phyloP scores from a whole-genome alignment of 2,797 vertebrate species.

The Girardinus metallicus region DNA sequence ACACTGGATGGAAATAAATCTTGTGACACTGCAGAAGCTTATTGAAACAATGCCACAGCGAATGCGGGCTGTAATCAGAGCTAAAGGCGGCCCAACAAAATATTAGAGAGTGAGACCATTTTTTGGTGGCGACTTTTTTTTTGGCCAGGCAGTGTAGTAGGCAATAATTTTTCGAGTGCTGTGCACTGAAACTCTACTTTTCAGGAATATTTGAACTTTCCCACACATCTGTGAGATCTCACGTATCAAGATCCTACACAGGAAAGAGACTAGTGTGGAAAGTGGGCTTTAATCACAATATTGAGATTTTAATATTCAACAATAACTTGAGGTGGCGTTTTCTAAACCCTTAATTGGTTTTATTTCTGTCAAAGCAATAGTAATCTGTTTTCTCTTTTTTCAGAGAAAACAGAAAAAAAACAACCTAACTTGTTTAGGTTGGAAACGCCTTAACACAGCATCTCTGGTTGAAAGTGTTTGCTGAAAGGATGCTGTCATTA shows the following conservation, averaged over 20 bases:
- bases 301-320: not conserved
- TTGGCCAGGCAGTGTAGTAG: no score
- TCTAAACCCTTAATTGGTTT: no score
- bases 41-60: no score
- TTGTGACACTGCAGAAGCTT: no score
- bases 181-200: not conserved
- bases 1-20: no score
- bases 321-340: not conserved
- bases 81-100: no score
- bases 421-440: not conserved
- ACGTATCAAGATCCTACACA: not conserved
- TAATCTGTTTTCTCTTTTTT: not conserved
- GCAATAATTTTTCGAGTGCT: not conserved
- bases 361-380: not conserved
- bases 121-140: no score
- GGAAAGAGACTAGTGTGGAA: not conserved
- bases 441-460: not conserved
- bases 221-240: not conserved
- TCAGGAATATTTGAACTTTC: not conserved
- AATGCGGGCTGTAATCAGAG: no score
- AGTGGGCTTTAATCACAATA: not conserved
- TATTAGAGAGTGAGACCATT: no score
- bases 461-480: slow-evolving; percentile 29
- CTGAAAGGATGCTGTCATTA: slow-evolving; percentile 42
- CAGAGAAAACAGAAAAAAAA: not conserved